These are phyloP conservation scores for Pantala flavescens DNA, from an alignment of 1,140 invertebrate genomes.

Conservation along the genomic window DNA sequence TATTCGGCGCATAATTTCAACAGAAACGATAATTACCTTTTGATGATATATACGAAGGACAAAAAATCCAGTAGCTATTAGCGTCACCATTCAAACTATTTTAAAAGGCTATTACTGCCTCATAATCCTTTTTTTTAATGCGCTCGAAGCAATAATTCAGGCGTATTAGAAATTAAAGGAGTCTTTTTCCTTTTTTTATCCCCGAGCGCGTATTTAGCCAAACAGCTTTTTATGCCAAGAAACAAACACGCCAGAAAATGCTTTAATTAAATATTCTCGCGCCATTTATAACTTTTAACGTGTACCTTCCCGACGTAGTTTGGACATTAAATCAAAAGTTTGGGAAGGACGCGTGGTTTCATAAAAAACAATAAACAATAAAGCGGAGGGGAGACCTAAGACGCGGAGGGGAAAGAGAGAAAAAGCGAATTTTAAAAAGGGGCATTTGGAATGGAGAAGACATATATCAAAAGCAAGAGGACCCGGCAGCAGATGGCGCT, in stretches of 20 bases:
- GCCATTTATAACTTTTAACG: not conserved
- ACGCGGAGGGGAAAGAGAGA: not conserved
- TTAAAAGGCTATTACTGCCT: too few species aligned
- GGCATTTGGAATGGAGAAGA: not conserved
- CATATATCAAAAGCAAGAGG: conserved; percentile 2
- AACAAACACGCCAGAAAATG: not conserved
- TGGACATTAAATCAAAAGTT: conserved; percentile 7
- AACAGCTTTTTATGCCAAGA: not conserved
- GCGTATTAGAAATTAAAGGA: too few species aligned
- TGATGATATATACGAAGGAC: too few species aligned
- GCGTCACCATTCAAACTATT: too few species aligned
- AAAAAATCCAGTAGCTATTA: too few species aligned
- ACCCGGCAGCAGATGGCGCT: conserved; percentile 1
- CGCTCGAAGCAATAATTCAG: too few species aligned
- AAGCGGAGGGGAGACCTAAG: not conserved
- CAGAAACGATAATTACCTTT: too few species aligned
- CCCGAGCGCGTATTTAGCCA: too few species aligned
- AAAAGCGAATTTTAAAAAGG: not conserved
- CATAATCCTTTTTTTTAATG: too few species aligned
- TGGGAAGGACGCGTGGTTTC: not conserved
- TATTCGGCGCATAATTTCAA: too few species aligned
- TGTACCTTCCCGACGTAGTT: not conserved
- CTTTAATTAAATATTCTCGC: conserved; percentile 8
- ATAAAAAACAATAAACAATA: conserved; percentile 4
- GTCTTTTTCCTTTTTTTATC: too few species aligned